Evolutionary conservation across 1,140 invertebrate species (phyloP).

Genomic region (Euura lappo): DNA sequence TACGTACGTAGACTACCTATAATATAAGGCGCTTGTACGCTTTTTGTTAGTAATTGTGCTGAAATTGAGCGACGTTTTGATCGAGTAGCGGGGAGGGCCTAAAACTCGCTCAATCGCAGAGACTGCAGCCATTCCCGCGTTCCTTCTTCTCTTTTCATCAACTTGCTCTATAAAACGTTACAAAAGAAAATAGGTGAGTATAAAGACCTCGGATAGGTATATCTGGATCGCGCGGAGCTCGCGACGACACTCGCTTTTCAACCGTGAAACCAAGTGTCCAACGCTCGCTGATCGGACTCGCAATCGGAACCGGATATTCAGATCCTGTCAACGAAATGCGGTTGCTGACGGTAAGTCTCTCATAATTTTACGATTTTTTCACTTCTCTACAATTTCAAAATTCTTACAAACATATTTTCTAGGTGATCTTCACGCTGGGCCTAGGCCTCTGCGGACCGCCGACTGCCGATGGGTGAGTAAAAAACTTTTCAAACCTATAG

Average conservation of each 20-base stretch:
- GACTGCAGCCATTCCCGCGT: background rate
- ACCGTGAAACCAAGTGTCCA: background rate
- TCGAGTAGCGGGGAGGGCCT: background rate
- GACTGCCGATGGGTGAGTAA: background rate
- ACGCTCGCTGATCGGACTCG: background rate
- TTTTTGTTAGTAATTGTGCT: background rate
- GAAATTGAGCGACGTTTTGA: background rate
- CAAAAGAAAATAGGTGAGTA: slow-evolving; percentile 4
- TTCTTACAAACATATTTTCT: background rate
- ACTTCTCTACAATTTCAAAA: background rate
- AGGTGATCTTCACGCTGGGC: background rate
- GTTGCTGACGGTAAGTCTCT: background rate
- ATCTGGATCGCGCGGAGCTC: background rate
- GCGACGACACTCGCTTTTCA: slow-evolving; percentile 6
- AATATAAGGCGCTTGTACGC: background rate
- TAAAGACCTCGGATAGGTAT: background rate
- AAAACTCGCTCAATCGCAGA: background rate
- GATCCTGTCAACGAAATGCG: background rate
- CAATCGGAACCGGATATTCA: background rate
- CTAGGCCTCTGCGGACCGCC: background rate
- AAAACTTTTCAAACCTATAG: too few relatives aligned
- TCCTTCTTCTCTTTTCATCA: background rate
- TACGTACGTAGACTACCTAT: too few relatives aligned
- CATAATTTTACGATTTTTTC: background rate
- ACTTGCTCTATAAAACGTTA: background rate